A percentile compares a stretch with the other conserved stretches of the same genome.
Conservation (phyloP, 2,888 invertebrate genomes). For the Napeogenes inachia region DNA sequence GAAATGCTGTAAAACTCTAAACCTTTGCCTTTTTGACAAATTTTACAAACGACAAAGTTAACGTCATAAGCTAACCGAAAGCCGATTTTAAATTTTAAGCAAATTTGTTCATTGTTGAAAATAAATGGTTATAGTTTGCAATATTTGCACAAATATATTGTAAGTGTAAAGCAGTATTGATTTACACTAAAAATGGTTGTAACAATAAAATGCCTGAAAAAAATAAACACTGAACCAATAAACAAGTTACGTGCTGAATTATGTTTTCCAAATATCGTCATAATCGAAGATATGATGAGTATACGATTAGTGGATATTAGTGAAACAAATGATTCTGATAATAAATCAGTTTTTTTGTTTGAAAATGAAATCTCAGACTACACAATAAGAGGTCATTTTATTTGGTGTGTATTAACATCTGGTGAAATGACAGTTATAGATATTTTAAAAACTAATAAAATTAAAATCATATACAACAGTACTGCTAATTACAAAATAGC, state of each 20-base stretch:
- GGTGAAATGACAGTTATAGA: slow-evolving; percentile 51
- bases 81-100: no score
- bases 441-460: slow-evolving; percentile 37
- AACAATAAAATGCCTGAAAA: slow-evolving; percentile 31
- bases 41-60: no score
- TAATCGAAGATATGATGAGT: slow-evolving; percentile 39
- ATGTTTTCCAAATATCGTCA: slow-evolving; percentile 51
- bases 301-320: slow-evolving; percentile 33
- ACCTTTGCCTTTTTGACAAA: no score
- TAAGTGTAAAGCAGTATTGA: no score
- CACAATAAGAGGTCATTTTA: slow-evolving; percentile 42
- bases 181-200: slow-evolving; percentile 18
- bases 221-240: slow-evolving; percentile 29
- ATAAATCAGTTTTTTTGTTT: slow-evolving; percentile 35
- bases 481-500: slow-evolving; percentile 50
- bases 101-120: no score
- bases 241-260: slow-evolving; percentile 42
- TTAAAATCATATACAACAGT: slow-evolving; percentile 40
- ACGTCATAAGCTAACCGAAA: no score
- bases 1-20: no score
- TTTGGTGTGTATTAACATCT: slow-evolving; percentile 57
- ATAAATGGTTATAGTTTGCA: no score
- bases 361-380: slow-evolving; percentile 47
- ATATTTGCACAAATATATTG: no score
- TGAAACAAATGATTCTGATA: slow-evolving; percentile 25